Base-by-base conservation (phyloP, 2,797 vertebrate species). In the Fistularia commersonii region DNA sequence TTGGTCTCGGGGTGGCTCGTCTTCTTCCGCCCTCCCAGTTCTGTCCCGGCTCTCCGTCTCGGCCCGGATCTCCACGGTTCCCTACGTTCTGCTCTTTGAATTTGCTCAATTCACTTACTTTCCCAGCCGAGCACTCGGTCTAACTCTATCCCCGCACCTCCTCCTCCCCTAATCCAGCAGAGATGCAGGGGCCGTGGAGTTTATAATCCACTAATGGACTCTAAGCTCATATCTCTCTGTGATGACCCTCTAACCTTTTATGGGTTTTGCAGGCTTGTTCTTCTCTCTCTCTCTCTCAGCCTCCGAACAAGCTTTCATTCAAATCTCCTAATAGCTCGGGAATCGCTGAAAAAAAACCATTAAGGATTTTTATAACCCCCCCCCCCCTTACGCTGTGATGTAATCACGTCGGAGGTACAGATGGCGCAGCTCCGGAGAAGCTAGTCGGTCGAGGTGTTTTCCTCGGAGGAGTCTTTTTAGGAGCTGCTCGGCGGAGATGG, bases 121-220 rank as follows among this genome's bases (percentile, higher is more conserved):
- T 63, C 46, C 50, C 51, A 52, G 12, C 32, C 54, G 54, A 8
- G 4, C 8, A 11, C 40, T 54, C 51, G 23, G 32, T 52, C 41
- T 52, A 32, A 0, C 51, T 51, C 39, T 53, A n/a, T n/a, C n/a
- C 51, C 39, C 35, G 35, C 34, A 48, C 51, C 45, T 60, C 61
- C 57, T 63, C 75, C 74, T 67, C 43, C 54, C 74, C 52, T 86
- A 86, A 86, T 85, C 84, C 80, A 61, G n/a, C 45, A 47, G 81
- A 69, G 77, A 74, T 72, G 53, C 60, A 69, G 72, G 53, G 69
- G 67, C 62, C 50, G 46, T 45, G 46, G 66, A 78, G 64, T 72
- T 81, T 80, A 83, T 85, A 87, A 87, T 87, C 85, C 85, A 86
- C 82, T 87, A 87, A 87, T 87, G 85, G 83, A 85, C 66, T 84